Percentiles rank a stretch among this genome's conserved stretches.
These are phyloP conservation scores for Sceloporus tristichus DNA, from an alignment of 2,113 vertebrate genomes.

Conservation along the genomic window DNA sequence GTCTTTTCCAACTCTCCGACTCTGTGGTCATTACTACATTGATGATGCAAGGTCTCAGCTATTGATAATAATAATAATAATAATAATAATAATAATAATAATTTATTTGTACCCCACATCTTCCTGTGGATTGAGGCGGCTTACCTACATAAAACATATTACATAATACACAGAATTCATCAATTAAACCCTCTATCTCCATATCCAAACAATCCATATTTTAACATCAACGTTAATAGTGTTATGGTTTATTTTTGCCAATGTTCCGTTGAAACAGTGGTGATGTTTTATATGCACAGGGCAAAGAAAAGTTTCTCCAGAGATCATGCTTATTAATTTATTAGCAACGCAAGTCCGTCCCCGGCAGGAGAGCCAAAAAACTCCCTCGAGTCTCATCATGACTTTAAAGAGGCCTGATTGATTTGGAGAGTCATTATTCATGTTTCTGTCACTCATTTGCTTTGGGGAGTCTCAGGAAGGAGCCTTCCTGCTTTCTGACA, in stretches of 20 bases:
- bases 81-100: no score
- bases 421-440: constrained; percentile 11
- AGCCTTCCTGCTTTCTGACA: neutral
- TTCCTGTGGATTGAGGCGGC: no score
- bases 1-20: no score
- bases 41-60: no score
- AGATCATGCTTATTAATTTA: constrained; percentile 13
- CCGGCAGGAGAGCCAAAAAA: neutral
- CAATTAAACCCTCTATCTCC: no score
- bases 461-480: neutral
- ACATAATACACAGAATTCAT: no score
- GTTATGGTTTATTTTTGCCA: neutral
- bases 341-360: neutral
- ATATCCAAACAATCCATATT: neutral
- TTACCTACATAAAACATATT: no score
- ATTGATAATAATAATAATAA: no score
- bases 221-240: neutral
- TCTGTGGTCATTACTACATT: no score
- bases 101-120: no score
- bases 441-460: constrained; percentile 27
- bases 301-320: neutral
- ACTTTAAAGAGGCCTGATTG: constrained; percentile 26
- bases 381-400: constrained; percentile 19
- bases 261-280: neutral
- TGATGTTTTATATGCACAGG: neutral